Conservation (phyloP, 2,888 invertebrate species). For the Tillus elongatus region DNA sequence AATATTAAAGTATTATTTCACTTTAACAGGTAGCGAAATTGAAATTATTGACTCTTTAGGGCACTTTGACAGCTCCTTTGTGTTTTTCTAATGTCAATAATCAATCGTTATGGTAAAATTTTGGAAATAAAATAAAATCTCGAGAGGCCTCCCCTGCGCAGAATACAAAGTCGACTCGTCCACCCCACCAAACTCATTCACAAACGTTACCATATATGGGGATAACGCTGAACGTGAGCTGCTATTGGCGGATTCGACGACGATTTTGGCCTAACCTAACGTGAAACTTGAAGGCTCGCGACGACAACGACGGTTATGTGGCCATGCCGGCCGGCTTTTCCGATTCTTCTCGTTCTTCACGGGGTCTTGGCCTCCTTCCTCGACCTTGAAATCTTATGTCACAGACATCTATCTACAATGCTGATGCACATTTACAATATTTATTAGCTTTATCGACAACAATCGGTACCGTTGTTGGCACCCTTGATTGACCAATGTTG, state of each 20-base stretch:
- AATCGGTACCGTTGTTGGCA: no score
- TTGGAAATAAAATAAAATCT: not conserved
- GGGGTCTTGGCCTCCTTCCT: slow-evolving; percentile 33
- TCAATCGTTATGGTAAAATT: not conserved
- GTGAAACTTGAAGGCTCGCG: slow-evolving; percentile 16
- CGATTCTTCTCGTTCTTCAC: slow-evolving; percentile 27
- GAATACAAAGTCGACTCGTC: slow-evolving; percentile 36
- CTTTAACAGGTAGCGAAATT: not conserved
- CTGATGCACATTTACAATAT: no score
- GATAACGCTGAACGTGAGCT: slow-evolving; percentile 58
- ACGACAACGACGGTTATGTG: slow-evolving; percentile 23
- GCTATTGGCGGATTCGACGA: slow-evolving; percentile 52
- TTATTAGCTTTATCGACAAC: no score
- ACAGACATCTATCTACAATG: slow-evolving; percentile 25
- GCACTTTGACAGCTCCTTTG: not conserved
- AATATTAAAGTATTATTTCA: not conserved
- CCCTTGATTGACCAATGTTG: no score
- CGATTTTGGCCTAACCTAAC: slow-evolving; percentile 28
- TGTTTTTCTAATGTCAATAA: not conserved
- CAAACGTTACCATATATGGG: slow-evolving; percentile 73
- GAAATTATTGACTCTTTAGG: not conserved
- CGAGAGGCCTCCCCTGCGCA: slow-evolving; percentile 31
- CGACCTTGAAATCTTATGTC: slow-evolving; percentile 37
- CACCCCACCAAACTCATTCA: slow-evolving; percentile 50
- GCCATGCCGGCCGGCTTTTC: slow-evolving; percentile 29